Conservation (phyloP, 2,113 vertebrate genomes). For the Phalacrocorax brasilianus region DNA sequence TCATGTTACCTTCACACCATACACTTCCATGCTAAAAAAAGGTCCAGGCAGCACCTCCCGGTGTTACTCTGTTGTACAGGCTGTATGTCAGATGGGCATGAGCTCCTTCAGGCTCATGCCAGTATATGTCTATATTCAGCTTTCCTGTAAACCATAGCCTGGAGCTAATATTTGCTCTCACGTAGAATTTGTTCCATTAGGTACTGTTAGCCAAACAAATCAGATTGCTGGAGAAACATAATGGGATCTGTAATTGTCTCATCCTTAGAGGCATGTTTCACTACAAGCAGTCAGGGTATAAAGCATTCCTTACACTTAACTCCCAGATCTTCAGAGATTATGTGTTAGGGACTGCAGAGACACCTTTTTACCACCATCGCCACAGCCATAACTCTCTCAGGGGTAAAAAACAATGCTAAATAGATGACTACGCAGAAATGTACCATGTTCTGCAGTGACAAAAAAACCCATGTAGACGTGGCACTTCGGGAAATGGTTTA, state of each 20-base stretch:
- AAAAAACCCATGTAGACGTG: too few relatives aligned
- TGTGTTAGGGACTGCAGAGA: neutral
- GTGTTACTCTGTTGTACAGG: neutral
- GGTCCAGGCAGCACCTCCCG: fast-evolving
- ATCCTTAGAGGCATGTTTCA: neutral
- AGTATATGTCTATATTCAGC: neutral
- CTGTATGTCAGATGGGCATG: neutral
- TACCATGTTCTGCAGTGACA: neutral
- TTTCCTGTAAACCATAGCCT: neutral
- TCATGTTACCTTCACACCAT: neutral
- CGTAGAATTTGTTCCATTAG: neutral
- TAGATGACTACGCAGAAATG: neutral
- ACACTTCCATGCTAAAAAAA: neutral
- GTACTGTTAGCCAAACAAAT: neutral
- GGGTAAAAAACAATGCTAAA: neutral
- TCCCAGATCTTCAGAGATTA: neutral
- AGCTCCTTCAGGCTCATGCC: neutral
- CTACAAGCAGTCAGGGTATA: neutral
- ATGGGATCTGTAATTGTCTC: neutral
- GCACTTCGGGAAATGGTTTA: too few relatives aligned
- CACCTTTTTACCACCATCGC: neutral
- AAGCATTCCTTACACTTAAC: neutral
- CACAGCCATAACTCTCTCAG: neutral
- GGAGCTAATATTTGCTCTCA: neutral
- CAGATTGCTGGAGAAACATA: neutral